Base-by-base conservation (phyloP, 2,113 vertebrate species). In the Poicephalus gulielmi region DNA sequence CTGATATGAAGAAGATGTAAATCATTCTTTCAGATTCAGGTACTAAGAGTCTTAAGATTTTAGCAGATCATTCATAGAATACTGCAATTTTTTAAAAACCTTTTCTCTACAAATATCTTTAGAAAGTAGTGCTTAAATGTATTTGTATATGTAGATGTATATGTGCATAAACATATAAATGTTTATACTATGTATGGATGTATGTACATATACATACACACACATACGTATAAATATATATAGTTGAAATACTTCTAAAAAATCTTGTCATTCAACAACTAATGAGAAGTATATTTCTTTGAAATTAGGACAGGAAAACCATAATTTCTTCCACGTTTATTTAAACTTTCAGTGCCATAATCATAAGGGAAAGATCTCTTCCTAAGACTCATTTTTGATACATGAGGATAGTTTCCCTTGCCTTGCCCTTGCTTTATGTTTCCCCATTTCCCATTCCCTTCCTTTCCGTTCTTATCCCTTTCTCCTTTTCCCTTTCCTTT, bases 31-130 rank as follows among this genome's bases (percentile, higher is more conserved):
- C 17, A 55, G 7, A 46, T 86, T 77, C 33, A 60, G 4, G 11
- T 64, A 50, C 8, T 49, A 37, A n/a, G 2, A 69, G 3, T 47
- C 27, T 55, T 76, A 3, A 1, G 13, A 66, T 55, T 39, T 83
- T 86, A 74, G 2, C 7, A 41, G 14, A 13, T 44, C 4, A 24
- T 68, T 80, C 39, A 44, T 27, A 14, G 9, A 59, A 57, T 57
- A 43, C 9, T 50, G 1, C 4, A 68, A 17, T 39, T 59, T 43
- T 53, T 62, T 10, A 12, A 30, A 71, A 64, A 17, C 0, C 0
- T 94, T 83, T 44, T 49, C 35, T 55, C 1, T 53, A 28, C 13
- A 80, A 23, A n/a, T 9, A 9, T 18, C 4, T 49, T 67, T 25
- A 44, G 18, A 68, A 76, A 83, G 63, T 4, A 63, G 9, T 7